Conservation (phyloP, 2,797 vertebrate species). For the Mus caroli region DNA sequence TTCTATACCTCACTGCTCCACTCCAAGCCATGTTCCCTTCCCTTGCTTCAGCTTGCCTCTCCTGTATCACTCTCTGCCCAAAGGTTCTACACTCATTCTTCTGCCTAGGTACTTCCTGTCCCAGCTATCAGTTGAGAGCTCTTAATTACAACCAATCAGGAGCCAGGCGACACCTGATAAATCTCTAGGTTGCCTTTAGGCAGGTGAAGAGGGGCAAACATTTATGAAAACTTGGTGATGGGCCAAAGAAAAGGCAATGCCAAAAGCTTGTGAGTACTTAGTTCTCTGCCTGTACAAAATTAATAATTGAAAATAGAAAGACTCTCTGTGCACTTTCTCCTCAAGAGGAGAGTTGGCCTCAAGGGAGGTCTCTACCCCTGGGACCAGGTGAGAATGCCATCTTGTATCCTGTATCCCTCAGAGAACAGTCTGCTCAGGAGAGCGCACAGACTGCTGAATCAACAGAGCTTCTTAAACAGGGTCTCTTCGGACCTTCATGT, state of each 20-base stretch:
- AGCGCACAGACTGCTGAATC: no score
- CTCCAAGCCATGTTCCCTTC: neutral
- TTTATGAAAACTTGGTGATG: neutral
- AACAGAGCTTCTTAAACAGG: no score
- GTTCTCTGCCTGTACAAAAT: neutral
- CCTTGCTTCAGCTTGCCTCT: neutral
- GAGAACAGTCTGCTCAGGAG: no score
- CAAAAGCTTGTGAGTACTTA: neutral
- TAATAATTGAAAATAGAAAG: neutral
- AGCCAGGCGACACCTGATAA: neutral
- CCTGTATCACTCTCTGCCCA: neutral
- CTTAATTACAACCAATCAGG: neutral
- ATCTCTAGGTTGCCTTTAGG: neutral
- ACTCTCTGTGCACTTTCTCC: neutral
- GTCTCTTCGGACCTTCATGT: no score
- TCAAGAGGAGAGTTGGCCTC: no score
- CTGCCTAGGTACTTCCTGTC: neutral
- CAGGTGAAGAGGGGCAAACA: neutral
- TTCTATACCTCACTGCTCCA: neutral
- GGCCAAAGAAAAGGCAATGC: neutral
- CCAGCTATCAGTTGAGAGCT: neutral
- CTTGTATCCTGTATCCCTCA: no score
- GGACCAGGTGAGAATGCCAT: no score
- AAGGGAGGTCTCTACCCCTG: no score
- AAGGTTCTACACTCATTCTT: neutral